A percentile compares a stretch with the other conserved stretches of the same genome.
Evolutionary conservation across 2,888 invertebrate genomes (phyloP).

Genomic region (Antitype chi): DNA sequence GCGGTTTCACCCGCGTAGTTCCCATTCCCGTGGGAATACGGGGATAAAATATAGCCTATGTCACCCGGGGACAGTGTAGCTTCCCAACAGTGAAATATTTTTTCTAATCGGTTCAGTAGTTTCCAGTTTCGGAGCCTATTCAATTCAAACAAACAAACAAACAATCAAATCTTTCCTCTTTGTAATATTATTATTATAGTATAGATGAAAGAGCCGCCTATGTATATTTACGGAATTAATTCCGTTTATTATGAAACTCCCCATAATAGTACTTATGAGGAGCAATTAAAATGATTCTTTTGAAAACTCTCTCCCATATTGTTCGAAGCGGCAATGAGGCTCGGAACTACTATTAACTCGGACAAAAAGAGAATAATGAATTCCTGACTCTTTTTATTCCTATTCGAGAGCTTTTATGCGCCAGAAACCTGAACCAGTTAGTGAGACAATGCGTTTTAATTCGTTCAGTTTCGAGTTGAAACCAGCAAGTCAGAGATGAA

Average conservation of each 20-base stretch:
- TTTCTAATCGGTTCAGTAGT: too few relatives aligned
- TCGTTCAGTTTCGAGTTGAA: constrained; percentile 47
- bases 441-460: constrained; percentile 75
- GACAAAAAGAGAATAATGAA: constrained; percentile 77
- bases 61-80: too few relatives aligned
- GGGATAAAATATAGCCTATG: too few relatives aligned
- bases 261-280: constrained; percentile 44
- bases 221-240: constrained; percentile 42
- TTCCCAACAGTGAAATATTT: too few relatives aligned
- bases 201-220: constrained; percentile 25
- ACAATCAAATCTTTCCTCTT: too few relatives aligned
- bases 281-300: constrained; percentile 62
- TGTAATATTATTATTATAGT: too few relatives aligned
- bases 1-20: too few relatives aligned
- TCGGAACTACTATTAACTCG: constrained; percentile 70
- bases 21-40: too few relatives aligned
- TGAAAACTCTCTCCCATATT: constrained; percentile 51
- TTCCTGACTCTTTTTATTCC: constrained; percentile 72
- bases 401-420: constrained; percentile 70
- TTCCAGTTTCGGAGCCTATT: too few relatives aligned
- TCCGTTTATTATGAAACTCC: constrained; percentile 39
- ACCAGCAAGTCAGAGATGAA: constrained; percentile 36
- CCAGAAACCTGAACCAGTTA: constrained; percentile 72
- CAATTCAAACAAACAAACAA: too few relatives aligned
- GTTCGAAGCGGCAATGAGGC: constrained; percentile 66